phyloP scores from a whole-genome alignment of 2,888 invertebrate genomes.

The Miltochrista miniata region DNA sequence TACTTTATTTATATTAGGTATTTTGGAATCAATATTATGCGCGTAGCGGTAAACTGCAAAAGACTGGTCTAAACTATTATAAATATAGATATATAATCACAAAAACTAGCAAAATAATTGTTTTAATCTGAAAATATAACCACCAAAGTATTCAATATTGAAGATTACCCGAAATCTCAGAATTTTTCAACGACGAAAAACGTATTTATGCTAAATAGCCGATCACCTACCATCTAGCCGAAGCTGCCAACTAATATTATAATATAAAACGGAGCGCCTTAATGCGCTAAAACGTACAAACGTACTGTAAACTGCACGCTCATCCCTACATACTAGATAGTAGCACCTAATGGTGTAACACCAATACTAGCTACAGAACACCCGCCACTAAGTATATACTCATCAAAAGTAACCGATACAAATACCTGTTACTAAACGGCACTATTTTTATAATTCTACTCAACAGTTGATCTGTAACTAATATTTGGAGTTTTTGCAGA shows the following conservation, averaged over 20 bases:
- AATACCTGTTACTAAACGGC: neutral
- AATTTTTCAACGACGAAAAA: neutral
- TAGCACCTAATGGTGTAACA: slow-evolving; percentile 77
- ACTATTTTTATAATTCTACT: neutral
- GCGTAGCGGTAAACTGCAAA: too few relatives aligned
- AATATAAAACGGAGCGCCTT: slow-evolving; percentile 32
- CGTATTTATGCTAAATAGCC: neutral
- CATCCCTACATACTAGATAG: slow-evolving; percentile 63
- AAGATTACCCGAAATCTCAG: too few relatives aligned
- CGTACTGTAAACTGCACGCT: slow-evolving; percentile 16
- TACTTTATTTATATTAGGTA: too few relatives aligned
- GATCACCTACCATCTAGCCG: slow-evolving; percentile 32
- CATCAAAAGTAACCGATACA: slow-evolving; percentile 7
- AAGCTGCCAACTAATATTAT: slow-evolving; percentile 49
- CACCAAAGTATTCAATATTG: too few relatives aligned
- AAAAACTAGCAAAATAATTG: too few relatives aligned
- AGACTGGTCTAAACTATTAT: too few relatives aligned
- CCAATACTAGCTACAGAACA: slow-evolving; percentile 43
- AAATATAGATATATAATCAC: too few relatives aligned
- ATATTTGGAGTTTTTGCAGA: slow-evolving; percentile 21
- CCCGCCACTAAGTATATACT: slow-evolving; percentile 36
- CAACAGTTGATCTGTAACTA: slow-evolving; percentile 14
- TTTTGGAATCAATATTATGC: too few relatives aligned
- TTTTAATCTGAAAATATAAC: too few relatives aligned
- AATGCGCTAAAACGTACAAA: slow-evolving; percentile 24